These are phyloP conservation scores for Alviniconcha strummeri DNA, from an alignment of 2,888 invertebrate genomes.

Conservation along the genomic window DNA sequence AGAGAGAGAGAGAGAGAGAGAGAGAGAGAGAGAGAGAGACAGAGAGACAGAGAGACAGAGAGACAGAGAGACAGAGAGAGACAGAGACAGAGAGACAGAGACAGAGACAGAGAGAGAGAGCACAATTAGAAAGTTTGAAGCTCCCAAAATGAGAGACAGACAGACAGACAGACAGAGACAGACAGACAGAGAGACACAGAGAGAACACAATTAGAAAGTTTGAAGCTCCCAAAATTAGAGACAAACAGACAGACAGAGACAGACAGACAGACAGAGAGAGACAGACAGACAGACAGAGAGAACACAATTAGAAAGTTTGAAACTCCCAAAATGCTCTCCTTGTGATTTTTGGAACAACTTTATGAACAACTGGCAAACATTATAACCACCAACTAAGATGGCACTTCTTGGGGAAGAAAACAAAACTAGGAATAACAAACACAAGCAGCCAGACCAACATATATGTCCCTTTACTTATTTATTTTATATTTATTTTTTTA, in stretches of 20 bases:
- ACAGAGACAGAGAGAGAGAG: not conserved
- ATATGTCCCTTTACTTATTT: no score
- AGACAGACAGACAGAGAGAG: not conserved
- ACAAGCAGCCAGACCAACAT: no score
- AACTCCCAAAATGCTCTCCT: no score
- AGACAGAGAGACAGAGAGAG: conserved; percentile 15
- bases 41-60: conserved; percentile 6
- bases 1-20: conserved; percentile 13
- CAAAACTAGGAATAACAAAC: no score
- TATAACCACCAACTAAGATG: no score
- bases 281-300: conserved; percentile 18
- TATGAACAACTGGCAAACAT: no score
- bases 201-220: not conserved
- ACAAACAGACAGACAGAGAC: not conserved
- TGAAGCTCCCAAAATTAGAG: not conserved
- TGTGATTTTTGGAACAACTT: no score
- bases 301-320: no score
- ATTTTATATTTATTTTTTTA: no score
- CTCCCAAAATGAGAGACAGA: not conserved
- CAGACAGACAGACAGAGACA: not conserved
- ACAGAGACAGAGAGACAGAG: not conserved
- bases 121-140: not conserved
- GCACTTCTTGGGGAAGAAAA: no score
- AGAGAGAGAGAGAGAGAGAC: conserved; percentile 15
- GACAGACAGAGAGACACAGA: not conserved